These are phyloP conservation scores for Laodelphax striatellus DNA, from an alignment of 1,140 invertebrate genomes.

Conservation along the genomic window DNA sequence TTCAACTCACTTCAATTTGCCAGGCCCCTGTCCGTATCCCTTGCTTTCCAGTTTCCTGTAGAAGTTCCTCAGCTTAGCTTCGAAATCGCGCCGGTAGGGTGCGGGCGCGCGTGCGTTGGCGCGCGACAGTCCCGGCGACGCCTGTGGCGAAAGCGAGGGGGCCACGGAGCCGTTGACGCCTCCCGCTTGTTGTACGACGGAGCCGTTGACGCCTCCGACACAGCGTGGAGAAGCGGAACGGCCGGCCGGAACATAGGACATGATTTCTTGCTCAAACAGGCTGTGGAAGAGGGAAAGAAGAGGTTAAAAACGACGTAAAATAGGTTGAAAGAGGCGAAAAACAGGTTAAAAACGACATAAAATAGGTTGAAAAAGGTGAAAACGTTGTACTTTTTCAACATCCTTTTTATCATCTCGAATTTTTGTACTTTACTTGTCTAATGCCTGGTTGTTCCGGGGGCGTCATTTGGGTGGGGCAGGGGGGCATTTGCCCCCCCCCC, in stretches of 20 bases:
- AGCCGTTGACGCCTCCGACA: no score
- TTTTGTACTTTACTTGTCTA: no score
- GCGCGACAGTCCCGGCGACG: slow-evolving; percentile 62
- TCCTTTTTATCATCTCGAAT: no score
- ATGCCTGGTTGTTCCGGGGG: no score
- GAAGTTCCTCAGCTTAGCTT: slow-evolving; percentile 89
- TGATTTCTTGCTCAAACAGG: slow-evolving; percentile 95
- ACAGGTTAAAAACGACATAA: slow-evolving; percentile 19
- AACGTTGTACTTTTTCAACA: no score
- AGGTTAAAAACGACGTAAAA: slow-evolving; percentile 18
- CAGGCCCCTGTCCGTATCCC: slow-evolving; percentile 91
- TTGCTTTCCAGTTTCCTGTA: slow-evolving; percentile 92
- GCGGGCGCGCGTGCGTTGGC: slow-evolving; percentile 67
- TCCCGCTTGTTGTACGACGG: no score
- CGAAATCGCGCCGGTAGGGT: slow-evolving; percentile 84
- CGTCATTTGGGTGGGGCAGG: no score
- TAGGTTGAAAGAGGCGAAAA: not conserved
- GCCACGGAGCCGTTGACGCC: no score
- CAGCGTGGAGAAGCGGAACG: slow-evolving; percentile 32
- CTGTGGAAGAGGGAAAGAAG: slow-evolving; percentile 42
- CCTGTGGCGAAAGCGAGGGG: slow-evolving; percentile 52
- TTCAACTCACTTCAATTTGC: slow-evolving; percentile 79
- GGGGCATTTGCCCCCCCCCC: no score
- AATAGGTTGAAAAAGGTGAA: not conserved
- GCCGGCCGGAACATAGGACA: slow-evolving; percentile 82